Evolutionary conservation across 2,888 invertebrate genomes (phyloP), one percentile per base, ranked within the genome.

Genomic region (Dryococelus australis): DNA sequence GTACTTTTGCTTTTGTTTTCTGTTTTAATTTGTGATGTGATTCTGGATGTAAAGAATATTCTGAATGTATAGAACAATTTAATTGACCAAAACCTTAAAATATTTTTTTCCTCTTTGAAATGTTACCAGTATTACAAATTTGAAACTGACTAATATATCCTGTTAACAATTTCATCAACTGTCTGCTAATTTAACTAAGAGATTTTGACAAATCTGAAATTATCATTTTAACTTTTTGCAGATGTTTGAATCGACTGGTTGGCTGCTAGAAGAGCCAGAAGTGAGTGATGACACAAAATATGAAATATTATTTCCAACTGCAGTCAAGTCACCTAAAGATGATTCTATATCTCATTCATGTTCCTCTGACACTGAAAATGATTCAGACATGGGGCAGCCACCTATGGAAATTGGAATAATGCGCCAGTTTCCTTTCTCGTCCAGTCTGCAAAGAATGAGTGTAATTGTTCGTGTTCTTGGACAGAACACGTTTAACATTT

Each of bases 161-260:
- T 35, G 35, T 35, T 35, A 35, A 35, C 35, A 35, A 35, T 35
- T 3, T 35, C 35, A 35, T 35, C 35, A 35, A 35, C 35, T 35
- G 35, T 35, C 35, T 35, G 35, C 35, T 35, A 35, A 35, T 35
- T 35, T 35, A 35, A 35, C 35, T 4, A 35, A 35, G 4, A 3
- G 4, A 35, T 35, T 35, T 35, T 35, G 35, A 35, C 1, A 35
- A 3, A 35, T 35, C 35, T 35, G 35, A 35, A 35, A 35, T 4
- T 35, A 35, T 1, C 35, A 35, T 35, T 3, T 35, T 35, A 35
- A 35, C 35, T 35, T 88, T 88, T 91, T 91, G 3, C 92, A 96
- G 94, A 98, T 99, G 98, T 99, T 99, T 92, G 97, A 98, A 90
- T 97, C 98, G 0, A 98, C 99, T 0, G 96, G 96, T 43, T 99